Percentiles rank a stretch among this genome's conserved stretches.
Conservation (phyloP, 2,888 invertebrate genomes). For the Drosophila setosimentum region DNA sequence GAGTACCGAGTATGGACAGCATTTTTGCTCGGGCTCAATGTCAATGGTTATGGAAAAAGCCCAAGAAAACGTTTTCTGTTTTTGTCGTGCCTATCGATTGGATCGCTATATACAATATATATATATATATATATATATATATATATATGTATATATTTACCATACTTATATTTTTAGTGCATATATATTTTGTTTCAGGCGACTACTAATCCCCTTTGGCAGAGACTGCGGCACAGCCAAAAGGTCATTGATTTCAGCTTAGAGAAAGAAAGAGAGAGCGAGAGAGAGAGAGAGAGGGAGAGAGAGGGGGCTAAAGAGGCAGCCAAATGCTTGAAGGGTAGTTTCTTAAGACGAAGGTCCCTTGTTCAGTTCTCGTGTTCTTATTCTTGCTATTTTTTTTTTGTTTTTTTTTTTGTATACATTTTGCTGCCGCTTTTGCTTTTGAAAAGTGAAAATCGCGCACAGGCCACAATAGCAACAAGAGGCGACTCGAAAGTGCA, state of each 20-base stretch:
- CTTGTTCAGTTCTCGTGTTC: constrained; percentile 29
- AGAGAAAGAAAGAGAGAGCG: constrained; percentile 54
- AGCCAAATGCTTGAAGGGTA: constrained; percentile 63
- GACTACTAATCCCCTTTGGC: constrained; percentile 66
- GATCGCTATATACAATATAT: constrained; percentile 25
- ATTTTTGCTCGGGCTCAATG: constrained; percentile 56
- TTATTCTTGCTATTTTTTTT: constrained; percentile 13
- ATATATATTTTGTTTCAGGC: constrained; percentile 59
- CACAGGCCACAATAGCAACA: constrained; percentile 58
- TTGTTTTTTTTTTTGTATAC: constrained; percentile 24
- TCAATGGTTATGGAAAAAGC: constrained; percentile 55
- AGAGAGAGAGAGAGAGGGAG: not conserved
- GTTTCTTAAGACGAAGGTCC: constrained; percentile 78
- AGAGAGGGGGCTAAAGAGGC: constrained; percentile 16
- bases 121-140: constrained; percentile 25
- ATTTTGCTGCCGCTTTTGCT: constrained; percentile 32
- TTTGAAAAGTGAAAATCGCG: constrained; percentile 79
- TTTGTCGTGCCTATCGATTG: constrained; percentile 62
- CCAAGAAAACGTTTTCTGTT: constrained; percentile 50
- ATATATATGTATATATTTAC: constrained; percentile 30
- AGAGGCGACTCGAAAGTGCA: constrained; percentile 61
- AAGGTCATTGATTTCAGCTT: constrained; percentile 83
- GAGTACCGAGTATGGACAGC: constrained; percentile 21
- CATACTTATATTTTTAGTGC: constrained; percentile 48
- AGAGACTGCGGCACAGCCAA: constrained; percentile 55